Conservation (phyloP, 2,888 invertebrate genomes). For the Meganola albula region DNA sequence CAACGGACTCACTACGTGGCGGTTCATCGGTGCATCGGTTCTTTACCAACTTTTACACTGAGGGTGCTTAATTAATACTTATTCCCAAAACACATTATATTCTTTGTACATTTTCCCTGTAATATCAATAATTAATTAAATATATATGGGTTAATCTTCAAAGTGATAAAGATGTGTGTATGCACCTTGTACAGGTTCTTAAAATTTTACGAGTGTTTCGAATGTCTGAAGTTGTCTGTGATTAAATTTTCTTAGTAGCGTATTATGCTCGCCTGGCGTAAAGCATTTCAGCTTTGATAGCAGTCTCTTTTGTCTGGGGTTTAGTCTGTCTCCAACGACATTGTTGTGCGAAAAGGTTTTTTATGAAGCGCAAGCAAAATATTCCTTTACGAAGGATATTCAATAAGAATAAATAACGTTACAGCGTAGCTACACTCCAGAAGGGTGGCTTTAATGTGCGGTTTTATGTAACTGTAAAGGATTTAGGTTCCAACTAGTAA, state of each 20-base stretch:
- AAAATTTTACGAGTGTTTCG: no score
- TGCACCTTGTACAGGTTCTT: no score
- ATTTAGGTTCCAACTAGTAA: slow-evolving; percentile 1
- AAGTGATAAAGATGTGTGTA: no score
- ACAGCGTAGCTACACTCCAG: slow-evolving; percentile 24
- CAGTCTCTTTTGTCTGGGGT: slow-evolving; percentile 23
- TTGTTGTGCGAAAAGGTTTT: slow-evolving; percentile 39
- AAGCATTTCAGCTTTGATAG: slow-evolving; percentile 27
- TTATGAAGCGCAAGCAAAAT: slow-evolving; percentile 41
- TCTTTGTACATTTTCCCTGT: no score
- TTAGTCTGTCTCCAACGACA: slow-evolving; percentile 29
- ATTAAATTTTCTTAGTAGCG: slow-evolving; percentile 22
- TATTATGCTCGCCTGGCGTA: slow-evolving; percentile 18
- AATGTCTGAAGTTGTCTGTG: slow-evolving; percentile 16
- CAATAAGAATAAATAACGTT: slow-evolving; percentile 40
- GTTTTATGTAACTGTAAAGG: slow-evolving; percentile 11
- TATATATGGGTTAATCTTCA: no score
- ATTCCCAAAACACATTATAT: no score
- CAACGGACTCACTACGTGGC: no score
- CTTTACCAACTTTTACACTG: no score
- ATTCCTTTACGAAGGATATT: slow-evolving; percentile 38
- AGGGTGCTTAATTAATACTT: no score
- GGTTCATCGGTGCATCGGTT: no score
- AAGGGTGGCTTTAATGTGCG: no score
- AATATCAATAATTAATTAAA: no score